Evolutionary conservation across 2,797 vertebrate species (phyloP).

Genomic region (Coracias cyanogaster): DNA sequence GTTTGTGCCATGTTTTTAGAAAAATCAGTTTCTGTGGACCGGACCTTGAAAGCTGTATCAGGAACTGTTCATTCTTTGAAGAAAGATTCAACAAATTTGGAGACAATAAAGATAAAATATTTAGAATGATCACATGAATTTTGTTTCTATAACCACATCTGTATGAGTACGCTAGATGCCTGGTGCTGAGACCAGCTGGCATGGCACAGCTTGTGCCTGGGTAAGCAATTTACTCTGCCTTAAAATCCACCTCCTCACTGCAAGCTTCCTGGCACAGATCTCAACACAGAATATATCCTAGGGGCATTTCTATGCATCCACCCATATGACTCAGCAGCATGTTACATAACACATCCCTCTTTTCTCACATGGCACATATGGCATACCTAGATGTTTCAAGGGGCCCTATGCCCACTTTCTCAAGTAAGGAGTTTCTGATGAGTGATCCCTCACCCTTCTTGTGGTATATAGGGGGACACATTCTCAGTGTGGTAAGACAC

Average conservation of each 20-base stretch:
- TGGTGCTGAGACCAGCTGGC: not conserved
- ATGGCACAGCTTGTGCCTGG: not conserved
- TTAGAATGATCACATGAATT: not conserved
- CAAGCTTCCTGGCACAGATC: accelerated
- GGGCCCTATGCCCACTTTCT: not conserved
- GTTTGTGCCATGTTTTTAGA: not conserved
- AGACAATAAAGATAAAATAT: not conserved
- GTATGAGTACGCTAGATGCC: not conserved
- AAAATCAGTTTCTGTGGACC: not conserved
- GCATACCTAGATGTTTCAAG: not conserved
- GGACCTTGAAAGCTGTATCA: not conserved
- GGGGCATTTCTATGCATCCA: not conserved
- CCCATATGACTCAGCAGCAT: accelerated
- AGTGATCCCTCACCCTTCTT: not conserved
- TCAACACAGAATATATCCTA: accelerated
- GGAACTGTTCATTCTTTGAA: not conserved
- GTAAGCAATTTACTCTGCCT: not conserved
- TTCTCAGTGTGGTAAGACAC: too few relatives aligned
- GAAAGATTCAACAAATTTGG: not conserved
- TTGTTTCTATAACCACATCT: not conserved
- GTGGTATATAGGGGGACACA: not conserved
- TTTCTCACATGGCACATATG: not conserved
- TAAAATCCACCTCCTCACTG: not conserved
- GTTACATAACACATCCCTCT: not conserved
- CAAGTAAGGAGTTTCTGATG: not conserved